Evolutionary conservation across 2,888 invertebrate species (phyloP), one percentile per base, ranked within the genome.

Genomic region (Luffia ferchaultella): DNA sequence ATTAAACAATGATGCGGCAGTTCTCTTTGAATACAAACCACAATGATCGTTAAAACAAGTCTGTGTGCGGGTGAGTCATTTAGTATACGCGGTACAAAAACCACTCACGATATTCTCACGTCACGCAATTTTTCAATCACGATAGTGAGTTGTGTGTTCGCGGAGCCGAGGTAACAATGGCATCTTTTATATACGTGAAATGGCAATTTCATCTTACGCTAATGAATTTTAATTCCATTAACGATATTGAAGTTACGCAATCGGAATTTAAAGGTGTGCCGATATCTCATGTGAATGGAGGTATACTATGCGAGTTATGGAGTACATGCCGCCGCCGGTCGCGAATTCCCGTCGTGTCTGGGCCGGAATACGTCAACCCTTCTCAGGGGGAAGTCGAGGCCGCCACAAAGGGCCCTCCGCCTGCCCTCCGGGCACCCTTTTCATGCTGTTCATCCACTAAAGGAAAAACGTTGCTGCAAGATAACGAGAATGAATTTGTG

Each of bases 401-500:
- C 67, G 61, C 60, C 62, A 60, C 53, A 53, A 61, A 59, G 60
- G 64, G 67, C 67, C 67, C 63, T 60, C 20, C 50, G 50, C 55
- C 61, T 55, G 54, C 63, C 67, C 64, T 64, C 68, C 58, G 30
- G 12, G 12, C 30, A 62, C 54, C 56, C 63, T 61, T 63, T 63
- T 66, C 67, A 68, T 18, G 2, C 45, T 18, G 15, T 16, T 65
- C 67, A 58, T 60, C 62, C 64, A 72, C 61, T 70, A 68, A 73
- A 68, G 67, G 66, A 74, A 68, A 50, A 75, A 76, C 67, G 70
- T 70, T 71, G 64, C 71, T 68, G 64, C 64, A 61, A 73, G 70
- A 70, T 71, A 70, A 15, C 46, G 30, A 58, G 60, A 61, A 60
- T 60, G 61, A 62, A 60, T 64, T 58, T 62, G 60, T 57, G 63